Evolutionary conservation across 1,140 invertebrate genomes (phyloP).

Genomic region (Atta colombica): DNA sequence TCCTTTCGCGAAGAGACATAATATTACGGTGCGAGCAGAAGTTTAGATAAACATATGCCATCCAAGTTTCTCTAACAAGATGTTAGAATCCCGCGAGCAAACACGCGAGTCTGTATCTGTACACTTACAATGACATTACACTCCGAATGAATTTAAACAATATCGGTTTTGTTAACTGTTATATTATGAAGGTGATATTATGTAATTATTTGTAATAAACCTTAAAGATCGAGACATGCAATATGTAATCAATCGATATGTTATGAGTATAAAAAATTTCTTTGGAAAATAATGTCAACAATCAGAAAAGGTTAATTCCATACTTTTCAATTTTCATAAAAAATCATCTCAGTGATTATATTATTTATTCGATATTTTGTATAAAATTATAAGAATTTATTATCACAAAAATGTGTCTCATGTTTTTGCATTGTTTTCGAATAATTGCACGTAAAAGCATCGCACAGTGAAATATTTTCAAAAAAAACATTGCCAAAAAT

Average conservation of each 20-base stretch:
- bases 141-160: neutral
- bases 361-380: neutral
- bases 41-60: conserved; percentile 25
- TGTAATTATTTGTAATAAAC: neutral
- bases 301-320: neutral
- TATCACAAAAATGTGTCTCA: neutral
- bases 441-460: neutral
- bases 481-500: neutral
- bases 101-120: neutral
- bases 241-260: neutral
- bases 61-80: conserved; percentile 38
- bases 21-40: conserved; percentile 23
- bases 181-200: neutral
- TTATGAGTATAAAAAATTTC: neutral
- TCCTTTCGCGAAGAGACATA: conserved; percentile 32
- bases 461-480: neutral
- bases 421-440: neutral
- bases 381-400: conserved; percentile 5
- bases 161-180: neutral
- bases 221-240: neutral
- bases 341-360: conserved; percentile 2
- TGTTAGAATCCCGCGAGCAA: conserved; percentile 4
- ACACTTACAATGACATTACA: neutral
- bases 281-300: neutral
- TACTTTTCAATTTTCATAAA: neutral